Evolutionary conservation across 2,888 invertebrate genomes (phyloP).

Genomic region (Caenorhabditis panamensis): DNA sequence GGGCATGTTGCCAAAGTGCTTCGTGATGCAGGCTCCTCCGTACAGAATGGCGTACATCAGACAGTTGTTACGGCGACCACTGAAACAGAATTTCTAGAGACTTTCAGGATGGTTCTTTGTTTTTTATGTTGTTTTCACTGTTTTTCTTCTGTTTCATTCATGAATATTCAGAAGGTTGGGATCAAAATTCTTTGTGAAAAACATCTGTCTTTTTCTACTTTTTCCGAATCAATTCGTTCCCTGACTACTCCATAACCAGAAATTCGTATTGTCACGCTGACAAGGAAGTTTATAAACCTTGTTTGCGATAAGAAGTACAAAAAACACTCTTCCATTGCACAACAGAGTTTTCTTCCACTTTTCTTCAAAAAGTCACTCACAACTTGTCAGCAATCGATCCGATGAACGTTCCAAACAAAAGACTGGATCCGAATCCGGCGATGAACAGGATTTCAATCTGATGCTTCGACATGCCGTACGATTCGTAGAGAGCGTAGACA

Average conservation of each 20-base stretch:
- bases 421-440: constrained; percentile 84
- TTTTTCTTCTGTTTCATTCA: too few relatives aligned
- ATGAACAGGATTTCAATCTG: constrained; percentile 83
- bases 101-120: constrained; percentile 4
- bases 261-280: too few relatives aligned
- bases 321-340: too few relatives aligned
- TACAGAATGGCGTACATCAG: constrained; percentile 83
- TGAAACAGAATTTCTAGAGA: constrained; percentile 79
- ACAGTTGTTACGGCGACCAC: constrained; percentile 83
- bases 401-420: constrained; percentile 83
- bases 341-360: too few relatives aligned
- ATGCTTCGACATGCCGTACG: constrained; percentile 83
- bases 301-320: too few relatives aligned
- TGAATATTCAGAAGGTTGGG: too few relatives aligned
- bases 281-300: too few relatives aligned
- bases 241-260: too few relatives aligned
- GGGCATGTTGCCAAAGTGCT: constrained; percentile 83
- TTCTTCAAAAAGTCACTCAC: constrained; percentile 81
- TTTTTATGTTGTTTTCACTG: too few relatives aligned
- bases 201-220: too few relatives aligned
- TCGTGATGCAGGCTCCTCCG: constrained; percentile 83
- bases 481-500: constrained; percentile 84
- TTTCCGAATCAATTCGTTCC: too few relatives aligned
- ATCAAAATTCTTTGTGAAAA: too few relatives aligned
- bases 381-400: constrained; percentile 84